Evolutionary conservation across 2,797 vertebrate species (phyloP).

Genomic region (Rhinichthys osculus): DNA sequence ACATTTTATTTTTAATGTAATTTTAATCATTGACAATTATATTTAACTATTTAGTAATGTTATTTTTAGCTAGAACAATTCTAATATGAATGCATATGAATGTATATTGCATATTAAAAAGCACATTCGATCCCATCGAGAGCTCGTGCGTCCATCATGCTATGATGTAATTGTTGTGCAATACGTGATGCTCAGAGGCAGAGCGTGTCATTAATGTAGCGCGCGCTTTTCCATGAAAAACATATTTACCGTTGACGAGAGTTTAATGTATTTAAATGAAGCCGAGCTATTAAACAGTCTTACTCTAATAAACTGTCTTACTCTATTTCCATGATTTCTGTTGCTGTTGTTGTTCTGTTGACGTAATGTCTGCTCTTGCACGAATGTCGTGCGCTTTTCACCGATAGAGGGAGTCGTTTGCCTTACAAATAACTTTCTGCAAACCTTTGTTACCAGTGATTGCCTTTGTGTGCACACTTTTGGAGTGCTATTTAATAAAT

Average conservation of each 20-base stretch:
- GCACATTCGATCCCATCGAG: not conserved
- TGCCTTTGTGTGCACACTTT: not conserved
- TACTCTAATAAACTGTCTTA: not conserved
- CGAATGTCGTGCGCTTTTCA: not conserved
- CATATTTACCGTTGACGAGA: not conserved
- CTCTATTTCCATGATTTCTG: not conserved
- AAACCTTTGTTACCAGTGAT: not conserved
- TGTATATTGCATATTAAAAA: not conserved
- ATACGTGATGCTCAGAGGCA: conserved; percentile 22
- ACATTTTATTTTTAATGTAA: not conserved
- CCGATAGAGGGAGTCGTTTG: conserved; percentile 61
- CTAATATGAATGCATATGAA: not conserved
- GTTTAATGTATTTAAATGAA: not conserved
- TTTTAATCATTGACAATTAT: not conserved
- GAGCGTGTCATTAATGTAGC: not conserved
- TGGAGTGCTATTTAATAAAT: not conserved
- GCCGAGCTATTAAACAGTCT: not conserved
- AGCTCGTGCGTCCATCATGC: conserved; percentile 34
- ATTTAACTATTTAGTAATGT: not conserved
- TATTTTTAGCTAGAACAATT: not conserved
- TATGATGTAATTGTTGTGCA: conserved; percentile 62
- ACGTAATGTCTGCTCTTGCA: conserved; percentile 23
- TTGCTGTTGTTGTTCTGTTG: conserved; percentile 8
- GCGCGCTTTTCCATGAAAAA: not conserved
- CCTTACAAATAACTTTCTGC: conserved; percentile 19